Evolutionary conservation across 1,140 invertebrate genomes (phyloP), one percentile per base, ranked within the genome.

Genomic region (Zaprionus vittiger): DNA sequence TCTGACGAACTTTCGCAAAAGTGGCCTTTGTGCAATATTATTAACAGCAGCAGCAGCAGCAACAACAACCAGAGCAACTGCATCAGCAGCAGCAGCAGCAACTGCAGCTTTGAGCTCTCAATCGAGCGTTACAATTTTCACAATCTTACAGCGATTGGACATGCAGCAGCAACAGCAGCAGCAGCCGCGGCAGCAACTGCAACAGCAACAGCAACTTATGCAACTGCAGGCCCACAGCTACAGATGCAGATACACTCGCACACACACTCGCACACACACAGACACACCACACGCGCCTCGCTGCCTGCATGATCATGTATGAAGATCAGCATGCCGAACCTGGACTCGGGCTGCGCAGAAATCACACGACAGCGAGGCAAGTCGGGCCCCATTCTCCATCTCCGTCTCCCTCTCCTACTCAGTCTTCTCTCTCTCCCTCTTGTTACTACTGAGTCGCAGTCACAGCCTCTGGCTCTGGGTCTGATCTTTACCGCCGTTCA

Each of bases 61-160:
- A 65, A 14, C 57, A 69, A 17, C 65, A 72, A 20, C 61, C 60
- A 12, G 49, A 52, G 28, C 73, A 54, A 15, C 59, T 55, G 24
- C 66, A 47, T 38, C 80, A 73, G 65, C 64, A 54, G 15, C 71
- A 54, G 15, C 71, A 66, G 55, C 76, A 41, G 34, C 80, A 60
- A 65, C 81, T 63, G 73, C 72, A 78, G 71, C 71, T 80, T 89
- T 89, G 85, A 89, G 85, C 85, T 89, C 85, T 89, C 85, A 89
- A 89, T 89, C 85, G 85, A 89, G 85, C 85, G 81, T 89, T 89
- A 89, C 85, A 89, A 90, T 90, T 87, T 89, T 90, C 85, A 89
- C 85, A 89, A 89, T 89, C 85, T 89, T 76, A 68, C 85, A 73
- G 79, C 85, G 85, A 89, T 89, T 89, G 81, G 85, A 90, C 81